Percentiles rank a stretch among this genome's conserved stretches.
These are phyloP conservation scores for Oreochromis grahami DNA, from an alignment of 2,797 vertebrate genomes.

Conservation along the genomic window DNA sequence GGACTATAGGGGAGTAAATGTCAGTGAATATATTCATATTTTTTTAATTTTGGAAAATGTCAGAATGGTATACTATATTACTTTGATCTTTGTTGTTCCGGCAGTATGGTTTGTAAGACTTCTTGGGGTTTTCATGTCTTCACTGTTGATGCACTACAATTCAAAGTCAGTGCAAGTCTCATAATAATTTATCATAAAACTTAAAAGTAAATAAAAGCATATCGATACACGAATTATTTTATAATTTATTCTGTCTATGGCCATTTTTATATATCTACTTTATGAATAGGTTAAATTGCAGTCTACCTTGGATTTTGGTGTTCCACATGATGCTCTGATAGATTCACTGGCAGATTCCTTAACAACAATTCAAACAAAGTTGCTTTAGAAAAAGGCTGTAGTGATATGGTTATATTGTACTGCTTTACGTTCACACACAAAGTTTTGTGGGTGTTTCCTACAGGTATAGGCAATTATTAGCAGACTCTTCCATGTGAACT, in stretches of 20 bases:
- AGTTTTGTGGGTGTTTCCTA: neutral
- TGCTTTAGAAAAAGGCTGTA: neutral
- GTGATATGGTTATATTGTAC: neutral
- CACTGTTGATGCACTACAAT: slow-evolving; percentile 29
- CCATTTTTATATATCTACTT: neutral
- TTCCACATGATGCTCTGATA: slow-evolving; percentile 5
- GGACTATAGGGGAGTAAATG: slow-evolving; percentile 67
- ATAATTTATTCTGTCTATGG: neutral
- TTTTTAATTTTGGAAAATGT: slow-evolving; percentile 14
- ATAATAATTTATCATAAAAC: neutral
- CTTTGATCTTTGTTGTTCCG: slow-evolving; percentile 66
- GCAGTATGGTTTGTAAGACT: slow-evolving; percentile 6
- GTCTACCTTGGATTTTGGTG: slow-evolving; percentile 63
- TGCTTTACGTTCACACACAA: neutral
- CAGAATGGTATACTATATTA: slow-evolving; percentile 31
- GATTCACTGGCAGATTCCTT: slow-evolving; percentile 19
- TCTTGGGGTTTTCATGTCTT: slow-evolving; percentile 40
- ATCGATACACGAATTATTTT: neutral
- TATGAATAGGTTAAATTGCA: neutral
- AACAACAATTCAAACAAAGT: neutral
- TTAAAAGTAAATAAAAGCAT: neutral
- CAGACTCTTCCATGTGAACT: neutral
- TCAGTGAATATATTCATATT: neutral
- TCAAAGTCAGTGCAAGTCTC: neutral
- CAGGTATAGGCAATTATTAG: neutral